Evolutionary conservation across 2,113 vertebrate genomes (phyloP).

Genomic region (Canis aureus): DNA sequence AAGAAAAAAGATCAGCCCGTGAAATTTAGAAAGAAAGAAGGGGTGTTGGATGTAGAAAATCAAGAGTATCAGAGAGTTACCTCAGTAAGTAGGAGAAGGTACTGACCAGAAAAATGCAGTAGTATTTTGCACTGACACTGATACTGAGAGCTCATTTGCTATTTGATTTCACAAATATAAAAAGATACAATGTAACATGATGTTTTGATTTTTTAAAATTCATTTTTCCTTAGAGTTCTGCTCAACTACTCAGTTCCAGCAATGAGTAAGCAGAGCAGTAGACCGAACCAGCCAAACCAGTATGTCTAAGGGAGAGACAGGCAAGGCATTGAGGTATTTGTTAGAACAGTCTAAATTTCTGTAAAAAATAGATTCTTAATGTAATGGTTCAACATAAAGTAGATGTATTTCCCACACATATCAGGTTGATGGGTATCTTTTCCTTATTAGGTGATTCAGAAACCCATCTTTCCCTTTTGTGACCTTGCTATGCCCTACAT

Average conservation of each 20-base stretch:
- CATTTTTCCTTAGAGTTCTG: neutral
- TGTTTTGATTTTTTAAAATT: neutral
- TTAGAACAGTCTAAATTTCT: neutral
- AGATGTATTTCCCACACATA: neutral
- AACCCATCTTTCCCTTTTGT: neutral
- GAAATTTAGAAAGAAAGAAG: neutral
- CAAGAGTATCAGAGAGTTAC: neutral
- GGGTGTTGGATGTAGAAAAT: neutral
- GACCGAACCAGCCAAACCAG: neutral
- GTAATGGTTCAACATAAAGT: neutral
- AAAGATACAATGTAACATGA: neutral
- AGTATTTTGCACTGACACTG: neutral
- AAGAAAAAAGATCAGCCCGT: neutral
- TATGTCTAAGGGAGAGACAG: neutral
- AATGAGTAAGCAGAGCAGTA: neutral
- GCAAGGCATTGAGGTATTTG: neutral
- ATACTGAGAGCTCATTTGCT: neutral
- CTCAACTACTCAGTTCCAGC: neutral
- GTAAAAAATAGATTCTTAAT: neutral
- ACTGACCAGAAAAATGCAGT: neutral
- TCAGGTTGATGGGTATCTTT: neutral
- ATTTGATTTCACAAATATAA: neutral
- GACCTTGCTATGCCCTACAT: neutral
- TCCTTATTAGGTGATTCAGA: neutral
- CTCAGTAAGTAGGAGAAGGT: neutral